These are phyloP conservation scores for Amblyjoppa proteus DNA, from an alignment of 2,888 invertebrate genomes.

Conservation along the genomic window DNA sequence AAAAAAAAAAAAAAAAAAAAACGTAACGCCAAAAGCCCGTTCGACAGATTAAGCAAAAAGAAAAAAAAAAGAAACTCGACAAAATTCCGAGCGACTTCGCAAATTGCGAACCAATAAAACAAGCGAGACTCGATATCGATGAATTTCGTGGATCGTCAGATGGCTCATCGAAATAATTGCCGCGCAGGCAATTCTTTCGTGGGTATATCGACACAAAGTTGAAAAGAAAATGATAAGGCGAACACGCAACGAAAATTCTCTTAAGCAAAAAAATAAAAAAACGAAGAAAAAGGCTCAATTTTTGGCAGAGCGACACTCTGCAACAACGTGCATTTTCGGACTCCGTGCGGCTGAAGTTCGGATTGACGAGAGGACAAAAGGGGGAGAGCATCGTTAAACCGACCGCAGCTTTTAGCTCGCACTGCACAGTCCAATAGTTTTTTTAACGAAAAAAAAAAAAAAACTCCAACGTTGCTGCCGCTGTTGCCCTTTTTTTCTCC, in stretches of 20 bases:
- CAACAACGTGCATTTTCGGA: not conserved
- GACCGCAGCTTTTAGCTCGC: slow-evolving; percentile 4
- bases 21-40: not conserved
- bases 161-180: too few relatives aligned
- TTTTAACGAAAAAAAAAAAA: not conserved
- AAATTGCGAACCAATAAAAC: not conserved
- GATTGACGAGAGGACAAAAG: not conserved
- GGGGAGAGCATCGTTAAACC: slow-evolving; percentile 4
- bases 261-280: not conserved
- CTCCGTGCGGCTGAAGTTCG: not conserved
- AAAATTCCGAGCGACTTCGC: not conserved
- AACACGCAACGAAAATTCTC: not conserved
- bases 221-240: not conserved
- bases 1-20: not conserved
- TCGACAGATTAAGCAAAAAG: not conserved
- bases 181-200: too few relatives aligned
- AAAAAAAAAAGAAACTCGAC: not conserved
- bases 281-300: not conserved
- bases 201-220: too few relatives aligned
- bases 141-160: not conserved
- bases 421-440: not conserved
- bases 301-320: not conserved
- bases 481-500: not conserved
- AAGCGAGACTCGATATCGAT: not conserved
- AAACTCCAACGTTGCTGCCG: not conserved